These are phyloP conservation scores for Diplodus sargus DNA, from an alignment of 2,797 vertebrate genomes.

Conservation along the genomic window DNA sequence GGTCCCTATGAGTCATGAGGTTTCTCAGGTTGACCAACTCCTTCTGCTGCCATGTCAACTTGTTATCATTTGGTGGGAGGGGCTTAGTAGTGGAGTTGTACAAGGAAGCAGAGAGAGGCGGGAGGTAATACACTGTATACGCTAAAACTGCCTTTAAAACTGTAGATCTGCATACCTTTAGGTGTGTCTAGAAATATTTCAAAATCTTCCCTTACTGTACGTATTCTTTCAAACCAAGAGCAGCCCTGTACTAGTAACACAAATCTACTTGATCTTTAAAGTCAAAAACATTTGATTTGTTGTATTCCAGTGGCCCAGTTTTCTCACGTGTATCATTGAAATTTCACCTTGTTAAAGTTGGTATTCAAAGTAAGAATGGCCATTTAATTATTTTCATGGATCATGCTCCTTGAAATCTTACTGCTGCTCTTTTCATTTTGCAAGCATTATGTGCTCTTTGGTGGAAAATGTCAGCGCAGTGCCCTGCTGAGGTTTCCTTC, in stretches of 20 bases:
- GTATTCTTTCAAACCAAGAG: slow-evolving; percentile 2
- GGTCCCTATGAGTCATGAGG: too few relatives aligned
- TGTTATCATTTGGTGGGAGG: too few relatives aligned
- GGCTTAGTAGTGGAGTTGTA: too few relatives aligned
- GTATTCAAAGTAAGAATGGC: slow-evolving; percentile 42
- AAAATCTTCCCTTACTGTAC: background rate
- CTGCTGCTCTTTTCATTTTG: slow-evolving; percentile 43
- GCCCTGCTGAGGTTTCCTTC: slow-evolving; percentile 70
- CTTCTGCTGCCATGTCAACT: too few relatives aligned
- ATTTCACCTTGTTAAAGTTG: slow-evolving; percentile 34
- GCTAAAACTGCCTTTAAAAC: too few relatives aligned
- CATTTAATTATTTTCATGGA: slow-evolving; percentile 59
- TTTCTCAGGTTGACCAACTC: too few relatives aligned
- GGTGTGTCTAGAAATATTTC: background rate
- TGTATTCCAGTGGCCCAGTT: slow-evolving; percentile 23
- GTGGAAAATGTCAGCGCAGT: slow-evolving; percentile 73
- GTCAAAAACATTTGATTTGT: slow-evolving; percentile 20
- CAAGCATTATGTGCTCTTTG: slow-evolving; percentile 61
- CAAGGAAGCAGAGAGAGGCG: too few relatives aligned
- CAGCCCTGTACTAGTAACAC: background rate
- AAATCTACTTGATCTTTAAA: slow-evolving; percentile 25
- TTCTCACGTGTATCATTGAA: slow-evolving; percentile 27
- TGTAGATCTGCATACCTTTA: background rate
- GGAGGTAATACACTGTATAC: too few relatives aligned
- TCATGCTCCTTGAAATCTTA: slow-evolving; percentile 48